Evolutionary conservation across 1,140 invertebrate species (phyloP).

Genomic region (Nephila pilipes): DNA sequence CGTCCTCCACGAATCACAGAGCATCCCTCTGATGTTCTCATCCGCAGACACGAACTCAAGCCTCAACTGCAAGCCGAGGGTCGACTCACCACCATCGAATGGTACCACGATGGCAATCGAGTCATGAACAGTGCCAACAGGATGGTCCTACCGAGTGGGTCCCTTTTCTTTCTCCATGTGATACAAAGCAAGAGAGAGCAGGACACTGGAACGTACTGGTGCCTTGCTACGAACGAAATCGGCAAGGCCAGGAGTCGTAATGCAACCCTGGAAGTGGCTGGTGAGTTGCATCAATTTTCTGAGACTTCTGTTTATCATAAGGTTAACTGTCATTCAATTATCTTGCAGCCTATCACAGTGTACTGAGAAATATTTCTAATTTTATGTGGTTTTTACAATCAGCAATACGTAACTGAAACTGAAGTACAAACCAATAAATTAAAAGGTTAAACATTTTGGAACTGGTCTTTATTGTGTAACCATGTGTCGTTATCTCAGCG

Average conservation of each 20-base stretch:
- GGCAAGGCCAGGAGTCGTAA: conserved; percentile 82
- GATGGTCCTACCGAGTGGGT: conserved; percentile 89
- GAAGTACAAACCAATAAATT: no score
- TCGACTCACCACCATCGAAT: conserved; percentile 92
- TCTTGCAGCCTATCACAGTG: no score
- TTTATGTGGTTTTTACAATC: no score
- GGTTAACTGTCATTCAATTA: no score
- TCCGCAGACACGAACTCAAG: conserved; percentile 88
- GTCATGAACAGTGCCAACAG: conserved; percentile 81
- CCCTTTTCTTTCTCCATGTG: conserved; percentile 94
- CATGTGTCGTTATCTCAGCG: no score
- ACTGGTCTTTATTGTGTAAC: no score
- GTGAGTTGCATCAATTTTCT: conserved; percentile 78
- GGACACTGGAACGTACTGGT: conserved; percentile 82
- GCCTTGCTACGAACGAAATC: conserved; percentile 82
- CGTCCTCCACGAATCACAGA: conserved; percentile 91
- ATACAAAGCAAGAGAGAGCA: conserved; percentile 93
- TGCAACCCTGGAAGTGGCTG: conserved; percentile 82
- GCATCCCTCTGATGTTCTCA: conserved; percentile 94
- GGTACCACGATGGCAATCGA: conserved; percentile 82
- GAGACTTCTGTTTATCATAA: no score
- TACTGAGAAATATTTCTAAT: no score
- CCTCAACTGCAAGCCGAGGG: conserved; percentile 91
- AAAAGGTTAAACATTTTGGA: no score
- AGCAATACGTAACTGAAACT: no score